These are phyloP conservation scores for Choristoneura fumiferana DNA, from an alignment of 1,140 invertebrate species.

Conservation along the genomic window DNA sequence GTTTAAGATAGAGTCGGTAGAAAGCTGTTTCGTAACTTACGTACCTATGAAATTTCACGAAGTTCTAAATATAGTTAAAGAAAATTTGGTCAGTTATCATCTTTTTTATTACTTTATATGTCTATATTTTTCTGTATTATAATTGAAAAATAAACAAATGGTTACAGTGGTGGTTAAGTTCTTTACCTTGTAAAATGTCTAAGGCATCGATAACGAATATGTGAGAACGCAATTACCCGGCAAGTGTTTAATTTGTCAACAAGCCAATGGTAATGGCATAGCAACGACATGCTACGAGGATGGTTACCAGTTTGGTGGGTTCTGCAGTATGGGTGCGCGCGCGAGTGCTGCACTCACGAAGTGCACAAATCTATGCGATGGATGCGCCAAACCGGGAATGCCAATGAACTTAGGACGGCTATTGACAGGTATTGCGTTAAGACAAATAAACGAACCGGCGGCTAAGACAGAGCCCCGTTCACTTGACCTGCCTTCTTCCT, in stretches of 20 bases:
- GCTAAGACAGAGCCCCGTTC: constrained; percentile 69
- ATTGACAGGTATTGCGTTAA: constrained; percentile 77
- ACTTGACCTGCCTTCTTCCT: constrained; percentile 52
- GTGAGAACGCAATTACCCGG: constrained; percentile 43
- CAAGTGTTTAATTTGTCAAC: constrained; percentile 69
- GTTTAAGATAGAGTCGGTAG: constrained; percentile 39
- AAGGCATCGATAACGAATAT: constrained; percentile 17
- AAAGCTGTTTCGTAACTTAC: constrained; percentile 49
- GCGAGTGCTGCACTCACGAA: constrained; percentile 47
- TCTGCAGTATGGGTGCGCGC: constrained; percentile 7
- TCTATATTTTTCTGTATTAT: too few species aligned
- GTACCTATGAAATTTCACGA: constrained; percentile 23
- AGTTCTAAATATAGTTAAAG: background rate
- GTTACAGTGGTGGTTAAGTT: too few species aligned
- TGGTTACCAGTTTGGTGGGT: constrained; percentile 60
- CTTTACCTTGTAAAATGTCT: background rate
- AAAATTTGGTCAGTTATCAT: too few species aligned
- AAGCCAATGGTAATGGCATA: constrained; percentile 73
- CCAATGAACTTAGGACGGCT: constrained; percentile 73
- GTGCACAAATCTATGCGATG: constrained; percentile 69
- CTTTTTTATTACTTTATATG: too few species aligned
- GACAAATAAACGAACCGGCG: constrained; percentile 72
- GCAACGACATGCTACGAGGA: constrained; percentile 61
- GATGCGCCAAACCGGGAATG: constrained; percentile 70
- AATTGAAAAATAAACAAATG: too few species aligned